Base-by-base conservation (phyloP, 1,140 invertebrate genomes). In the Lepidostoma basale region DNA sequence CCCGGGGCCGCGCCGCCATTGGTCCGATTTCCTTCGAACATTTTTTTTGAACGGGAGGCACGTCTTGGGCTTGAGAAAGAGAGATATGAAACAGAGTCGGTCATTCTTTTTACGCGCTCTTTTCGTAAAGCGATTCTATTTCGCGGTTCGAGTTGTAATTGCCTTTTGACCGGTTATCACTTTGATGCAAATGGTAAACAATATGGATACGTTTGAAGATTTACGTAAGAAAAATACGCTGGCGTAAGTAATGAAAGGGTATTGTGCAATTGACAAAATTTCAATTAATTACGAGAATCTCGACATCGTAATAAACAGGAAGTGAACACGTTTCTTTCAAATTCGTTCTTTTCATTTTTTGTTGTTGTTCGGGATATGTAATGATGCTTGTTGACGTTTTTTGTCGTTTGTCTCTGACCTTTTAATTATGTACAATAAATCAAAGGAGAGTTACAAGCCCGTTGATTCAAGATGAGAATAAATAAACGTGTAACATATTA, bases 1-100 rank as follows among this genome's bases (percentile, higher is more conserved):
- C 20, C 22, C 47, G 16, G 30, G 3, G 3, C 20, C 30, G 62
- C 18, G 40, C 30, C 26, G 23, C 47, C 45, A 65, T 65, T 65
- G 62, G 62, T 42, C 60, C 26, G 60, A 33, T 33, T 8, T 23
- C 47, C 18, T 10, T 30, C 47, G 5, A 14, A 40, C 30, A 30
- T 54, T 33, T 63, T 58, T 49, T 63, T 63, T 49, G 14, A 54
- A 52, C 45, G 20, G 47, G 45, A 30, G 45, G 42, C 47, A 47
- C 44, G 18, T 65, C 60, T 45, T 30, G 60, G 18, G 47, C 26
- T 22, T 14, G 33, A 39, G 47, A 52, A 39, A 65, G 47, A 12
- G 45, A 39, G 33, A 59, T 30, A 56, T 16, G 23, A 28, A 54
- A 54, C 30, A 40, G 14, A 39, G 28, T 54, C 47, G 25, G n/a